A percentile compares a stretch with the other conserved stretches of the same genome.
phyloP scores from a whole-genome alignment of 1,140 invertebrate genomes.

The Drosophila virilis region DNA sequence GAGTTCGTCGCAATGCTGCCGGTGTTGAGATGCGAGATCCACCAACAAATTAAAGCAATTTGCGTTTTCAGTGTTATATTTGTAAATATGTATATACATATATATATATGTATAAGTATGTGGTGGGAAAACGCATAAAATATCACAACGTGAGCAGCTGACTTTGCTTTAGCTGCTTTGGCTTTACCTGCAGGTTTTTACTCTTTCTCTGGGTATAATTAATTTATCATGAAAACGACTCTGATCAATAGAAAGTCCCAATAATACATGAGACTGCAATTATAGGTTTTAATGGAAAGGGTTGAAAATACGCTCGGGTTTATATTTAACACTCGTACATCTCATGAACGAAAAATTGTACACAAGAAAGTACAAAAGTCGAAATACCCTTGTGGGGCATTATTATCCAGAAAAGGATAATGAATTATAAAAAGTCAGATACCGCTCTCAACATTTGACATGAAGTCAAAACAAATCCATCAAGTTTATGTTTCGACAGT shows the following conservation, averaged over 20 bases:
- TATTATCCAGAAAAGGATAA: too few relatives aligned
- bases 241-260: not conserved
- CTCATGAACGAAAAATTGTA: too few relatives aligned
- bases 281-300: conserved; percentile 6
- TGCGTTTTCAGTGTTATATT: conserved; percentile 23
- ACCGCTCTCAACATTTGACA: too few relatives aligned
- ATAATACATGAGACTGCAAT: not conserved
- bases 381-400: too few relatives aligned
- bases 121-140: conserved; percentile 67
- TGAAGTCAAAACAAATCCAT: too few relatives aligned
- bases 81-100: not conserved
- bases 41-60: conserved; percentile 56
- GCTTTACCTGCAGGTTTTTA: conserved; percentile 58
- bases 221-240: conserved; percentile 50
- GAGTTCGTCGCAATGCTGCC: conserved; percentile 53
- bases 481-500: too few relatives aligned
- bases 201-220: conserved; percentile 54
- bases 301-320: too few relatives aligned
- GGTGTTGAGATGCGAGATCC: conserved; percentile 50
- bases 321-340: too few relatives aligned
- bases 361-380: too few relatives aligned
- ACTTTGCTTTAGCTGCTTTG: conserved; percentile 62
- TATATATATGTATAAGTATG: conserved; percentile 14
- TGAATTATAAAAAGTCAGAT: too few relatives aligned
- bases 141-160: conserved; percentile 40